A percentile compares a stretch with the other conserved stretches of the same genome.
Evolutionary conservation across 2,888 invertebrate genomes (phyloP).

Genomic region (Tinea semifulvella): DNA sequence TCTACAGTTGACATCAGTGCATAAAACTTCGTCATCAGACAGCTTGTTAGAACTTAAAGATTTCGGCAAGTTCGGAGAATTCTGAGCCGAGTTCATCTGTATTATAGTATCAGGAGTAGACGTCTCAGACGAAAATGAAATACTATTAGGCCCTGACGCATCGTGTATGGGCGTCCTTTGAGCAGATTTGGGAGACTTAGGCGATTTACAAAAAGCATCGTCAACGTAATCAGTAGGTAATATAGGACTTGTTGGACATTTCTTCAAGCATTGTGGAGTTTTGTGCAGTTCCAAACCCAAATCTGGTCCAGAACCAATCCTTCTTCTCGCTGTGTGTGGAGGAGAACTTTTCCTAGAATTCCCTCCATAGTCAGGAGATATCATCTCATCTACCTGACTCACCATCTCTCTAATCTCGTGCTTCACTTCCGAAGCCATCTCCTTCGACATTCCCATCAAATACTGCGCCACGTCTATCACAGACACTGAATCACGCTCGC

Average conservation of each 20-base stretch:
- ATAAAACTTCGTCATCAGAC: conserved; percentile 66
- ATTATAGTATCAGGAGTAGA: conserved; percentile 63
- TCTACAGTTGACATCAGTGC: conserved; percentile 51
- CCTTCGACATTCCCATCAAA: conserved; percentile 78
- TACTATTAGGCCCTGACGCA: conserved; percentile 50
- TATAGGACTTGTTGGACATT: conserved; percentile 58
- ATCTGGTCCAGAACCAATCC: conserved; percentile 55
- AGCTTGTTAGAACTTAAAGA: conserved; percentile 65
- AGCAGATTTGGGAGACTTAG: conserved; percentile 44
- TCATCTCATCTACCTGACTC: conserved; percentile 76
- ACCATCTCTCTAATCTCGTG: conserved; percentile 79
- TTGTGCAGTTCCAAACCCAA: conserved; percentile 46
- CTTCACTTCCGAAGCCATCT: conserved; percentile 83
- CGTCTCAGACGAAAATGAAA: conserved; percentile 62
- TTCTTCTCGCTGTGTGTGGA: conserved; percentile 46
- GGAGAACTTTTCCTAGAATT: conserved; percentile 51
- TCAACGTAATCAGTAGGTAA: conserved; percentile 38
- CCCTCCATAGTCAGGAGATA: conserved; percentile 56
- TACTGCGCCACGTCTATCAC: conserved; percentile 81
- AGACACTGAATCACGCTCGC: conserved; percentile 74
- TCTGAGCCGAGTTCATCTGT: conserved; percentile 44
- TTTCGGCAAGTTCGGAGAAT: conserved; percentile 55
- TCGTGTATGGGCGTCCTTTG: conserved; percentile 55
- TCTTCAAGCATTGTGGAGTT: conserved; percentile 36
- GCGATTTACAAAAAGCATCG: conserved; percentile 39